These are phyloP conservation scores for Catharus ustulatus DNA, from an alignment of 2,797 vertebrate species.

Conservation along the genomic window DNA sequence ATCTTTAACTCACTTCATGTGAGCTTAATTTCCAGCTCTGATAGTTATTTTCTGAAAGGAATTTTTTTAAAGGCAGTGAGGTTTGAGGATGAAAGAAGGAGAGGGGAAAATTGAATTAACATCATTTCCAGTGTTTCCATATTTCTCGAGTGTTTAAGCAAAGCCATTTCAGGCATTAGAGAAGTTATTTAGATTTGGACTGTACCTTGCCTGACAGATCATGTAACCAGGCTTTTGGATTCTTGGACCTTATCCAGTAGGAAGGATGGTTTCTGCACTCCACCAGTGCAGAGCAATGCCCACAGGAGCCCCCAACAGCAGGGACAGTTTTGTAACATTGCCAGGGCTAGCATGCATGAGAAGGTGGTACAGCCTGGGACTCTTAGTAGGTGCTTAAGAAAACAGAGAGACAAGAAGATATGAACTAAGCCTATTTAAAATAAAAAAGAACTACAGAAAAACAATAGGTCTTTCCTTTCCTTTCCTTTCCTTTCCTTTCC, in stretches of 20 bases:
- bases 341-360: accelerated
- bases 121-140: slow-evolving; percentile 26
- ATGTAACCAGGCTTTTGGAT: not conserved
- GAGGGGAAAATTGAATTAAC: slow-evolving; percentile 52
- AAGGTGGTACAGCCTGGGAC: not conserved
- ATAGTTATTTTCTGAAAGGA: slow-evolving; percentile 43
- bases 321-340: not conserved
- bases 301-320: accelerated
- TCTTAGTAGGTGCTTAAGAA: not conserved
- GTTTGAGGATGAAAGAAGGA: not conserved
- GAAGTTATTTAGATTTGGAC: slow-evolving; percentile 11
- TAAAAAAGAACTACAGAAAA: not conserved
- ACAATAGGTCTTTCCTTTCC: not conserved
- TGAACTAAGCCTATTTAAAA: not conserved
- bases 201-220: slow-evolving; percentile 28
- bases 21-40: slow-evolving; percentile 86
- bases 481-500: not conserved
- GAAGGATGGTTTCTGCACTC: not conserved
- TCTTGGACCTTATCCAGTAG: not conserved
- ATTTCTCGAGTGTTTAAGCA: not conserved
- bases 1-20: slow-evolving; percentile 83
- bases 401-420: not conserved
- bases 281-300: not conserved
- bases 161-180: not conserved
- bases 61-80: not conserved